Evolutionary conservation across 2,797 vertebrate genomes (phyloP), one percentile per base, ranked within the genome.

Genomic region (Champsocephalus gunnari): DNA sequence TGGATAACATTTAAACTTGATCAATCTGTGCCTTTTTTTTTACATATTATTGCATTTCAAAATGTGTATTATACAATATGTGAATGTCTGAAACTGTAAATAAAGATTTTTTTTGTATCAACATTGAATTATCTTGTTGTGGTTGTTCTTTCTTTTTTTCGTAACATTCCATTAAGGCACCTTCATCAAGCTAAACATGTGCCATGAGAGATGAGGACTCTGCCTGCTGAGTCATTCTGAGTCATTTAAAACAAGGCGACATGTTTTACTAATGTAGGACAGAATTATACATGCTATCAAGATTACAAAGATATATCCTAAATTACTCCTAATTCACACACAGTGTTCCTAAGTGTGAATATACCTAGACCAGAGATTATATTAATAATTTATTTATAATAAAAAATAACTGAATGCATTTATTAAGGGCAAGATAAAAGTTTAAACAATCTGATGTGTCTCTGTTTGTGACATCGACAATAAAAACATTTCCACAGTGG

Each of bases 51-150:
- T 87, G 87, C 62, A 80, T 57, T 76, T 71, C 17, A 44, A 58
- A 24, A 2, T 73, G 16, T 77, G n/a, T 77, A 12, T 81, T 72
- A 48, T 58, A 24, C 14, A 9, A 9, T 38, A 7, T 38, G 21
- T 73, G 4, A 73, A 12, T 48, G 19, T 64, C 12, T 76, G 41
- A 77, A 82, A 50, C 17, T 91, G 89, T 91, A 91, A 92, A 92
- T 93, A 93, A 89, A 92, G 9, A 4, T 62, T 51, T 66, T 0
- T 0, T 87, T 85, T 80, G 45, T 56, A 75, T 66, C 45, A 58
- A 71, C 51, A 11, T 12, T 60, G 1, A 74, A 51, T 44, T 4
- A 12, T 60, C 12, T 4, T 38, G 47, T 47, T 79, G 65, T 65
- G 21, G 14, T 24, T 75, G 47, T 50, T 77, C 44, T 41, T 74